A percentile compares a stretch with the other conserved stretches of the same genome.
Evolutionary conservation across 2,797 vertebrate genomes (phyloP).

Genomic region (Trichosurus vulpecula): DNA sequence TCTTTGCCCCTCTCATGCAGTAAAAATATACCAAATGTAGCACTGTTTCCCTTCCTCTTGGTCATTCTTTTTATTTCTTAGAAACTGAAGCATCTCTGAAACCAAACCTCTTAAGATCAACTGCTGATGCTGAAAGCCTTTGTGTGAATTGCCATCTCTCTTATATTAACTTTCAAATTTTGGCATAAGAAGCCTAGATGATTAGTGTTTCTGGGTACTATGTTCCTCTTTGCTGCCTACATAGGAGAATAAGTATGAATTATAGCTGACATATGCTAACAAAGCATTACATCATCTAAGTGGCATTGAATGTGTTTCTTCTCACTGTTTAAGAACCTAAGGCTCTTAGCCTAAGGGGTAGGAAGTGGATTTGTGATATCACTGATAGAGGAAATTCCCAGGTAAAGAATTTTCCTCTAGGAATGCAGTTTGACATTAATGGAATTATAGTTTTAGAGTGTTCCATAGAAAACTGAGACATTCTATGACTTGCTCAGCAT

Average conservation of each 20-base stretch:
- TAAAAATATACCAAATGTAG: no score
- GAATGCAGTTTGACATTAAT: neutral
- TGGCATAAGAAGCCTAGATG: neutral
- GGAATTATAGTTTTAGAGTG: neutral
- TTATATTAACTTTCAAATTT: neutral
- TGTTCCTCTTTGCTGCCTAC: neutral
- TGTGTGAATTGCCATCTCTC: no score
- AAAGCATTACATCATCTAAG: neutral
- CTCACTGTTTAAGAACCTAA: neutral
- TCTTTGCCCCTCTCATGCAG: no score
- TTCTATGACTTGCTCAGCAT: no score
- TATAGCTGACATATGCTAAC: neutral
- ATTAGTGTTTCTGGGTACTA: neutral
- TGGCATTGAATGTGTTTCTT: neutral
- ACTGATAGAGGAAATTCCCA: neutral
- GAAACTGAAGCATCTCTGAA: no score
- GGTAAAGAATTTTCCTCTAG: neutral
- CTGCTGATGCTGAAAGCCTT: no score
- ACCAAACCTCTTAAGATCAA: no score
- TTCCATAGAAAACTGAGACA: no score
- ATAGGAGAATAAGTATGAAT: neutral
- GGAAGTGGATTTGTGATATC: neutral
- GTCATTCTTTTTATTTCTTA: no score
- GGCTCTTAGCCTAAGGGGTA: neutral
- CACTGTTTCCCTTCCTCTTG: no score